Percentiles rank a stretch among this genome's conserved stretches.
These are phyloP conservation scores for Calameuta idolon DNA, from an alignment of 2,888 invertebrate species.

Conservation along the genomic window DNA sequence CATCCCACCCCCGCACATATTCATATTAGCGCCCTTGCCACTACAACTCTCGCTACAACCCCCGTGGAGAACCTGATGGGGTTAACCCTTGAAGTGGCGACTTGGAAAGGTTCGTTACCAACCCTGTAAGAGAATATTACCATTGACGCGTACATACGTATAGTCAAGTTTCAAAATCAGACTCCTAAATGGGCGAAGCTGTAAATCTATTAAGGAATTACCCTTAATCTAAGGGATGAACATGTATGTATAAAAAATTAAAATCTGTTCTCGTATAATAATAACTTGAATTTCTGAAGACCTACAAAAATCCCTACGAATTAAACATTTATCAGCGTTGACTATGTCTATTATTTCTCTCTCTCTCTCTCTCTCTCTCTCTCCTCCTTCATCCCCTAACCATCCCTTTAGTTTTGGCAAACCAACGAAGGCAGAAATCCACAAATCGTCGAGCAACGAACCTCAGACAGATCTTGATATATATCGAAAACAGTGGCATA, in stretches of 20 bases:
- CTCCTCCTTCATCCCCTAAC: background rate
- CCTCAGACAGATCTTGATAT: constrained; percentile 45
- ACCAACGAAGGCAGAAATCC: constrained; percentile 18
- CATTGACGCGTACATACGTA: background rate
- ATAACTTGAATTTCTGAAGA: background rate
- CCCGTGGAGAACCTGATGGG: constrained; percentile 5
- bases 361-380: background rate
- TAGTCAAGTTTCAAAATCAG: background rate
- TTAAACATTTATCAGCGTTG: background rate
- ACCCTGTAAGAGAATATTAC: background rate
- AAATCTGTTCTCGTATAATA: background rate
- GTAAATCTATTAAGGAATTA: background rate
- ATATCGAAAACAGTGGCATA: constrained; percentile 39
- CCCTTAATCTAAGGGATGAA: background rate
- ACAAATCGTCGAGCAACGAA: constrained; percentile 41
- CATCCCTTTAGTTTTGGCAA: background rate
- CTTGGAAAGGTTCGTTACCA: constrained; percentile 1
- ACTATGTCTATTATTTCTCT: background rate
- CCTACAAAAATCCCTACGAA: background rate
- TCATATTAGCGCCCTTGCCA: constrained; percentile 35
- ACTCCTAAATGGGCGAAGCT: background rate
- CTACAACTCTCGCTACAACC: constrained; percentile 8
- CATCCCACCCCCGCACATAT: constrained; percentile 25
- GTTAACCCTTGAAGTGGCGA: constrained; percentile 12
- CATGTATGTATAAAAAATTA: background rate